phyloP scores from a whole-genome alignment of 2,797 vertebrate genomes.

The Craterocephalus amniculus region DNA sequence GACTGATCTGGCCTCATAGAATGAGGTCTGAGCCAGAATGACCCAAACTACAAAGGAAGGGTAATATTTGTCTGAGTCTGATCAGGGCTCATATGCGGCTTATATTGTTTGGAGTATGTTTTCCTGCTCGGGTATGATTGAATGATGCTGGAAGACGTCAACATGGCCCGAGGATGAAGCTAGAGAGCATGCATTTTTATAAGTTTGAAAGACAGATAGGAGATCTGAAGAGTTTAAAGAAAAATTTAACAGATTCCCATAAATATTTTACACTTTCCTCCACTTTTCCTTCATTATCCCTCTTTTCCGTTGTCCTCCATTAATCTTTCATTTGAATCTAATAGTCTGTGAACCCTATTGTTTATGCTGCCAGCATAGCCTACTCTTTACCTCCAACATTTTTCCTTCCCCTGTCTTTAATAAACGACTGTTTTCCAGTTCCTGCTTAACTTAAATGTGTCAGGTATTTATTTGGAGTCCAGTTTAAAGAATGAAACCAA shows the following conservation, averaged over 20 bases:
- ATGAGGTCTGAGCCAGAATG: constrained; percentile 42
- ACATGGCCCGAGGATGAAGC: not conserved
- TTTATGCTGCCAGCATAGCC: constrained; percentile 2
- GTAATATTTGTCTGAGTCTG: not conserved
- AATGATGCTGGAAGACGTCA: not conserved
- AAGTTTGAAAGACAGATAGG: not conserved
- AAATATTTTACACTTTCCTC: not conserved
- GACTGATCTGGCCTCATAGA: too few species aligned
- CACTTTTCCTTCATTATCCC: not conserved
- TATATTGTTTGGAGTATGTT: constrained; percentile 14
- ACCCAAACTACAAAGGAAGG: not conserved
- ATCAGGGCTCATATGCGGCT: constrained; percentile 47
- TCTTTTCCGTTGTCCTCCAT: constrained; percentile 12
- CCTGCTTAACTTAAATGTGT: constrained; percentile 28
- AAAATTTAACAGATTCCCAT: not conserved
- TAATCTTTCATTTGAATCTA: constrained; percentile 1
- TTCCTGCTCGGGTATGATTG: constrained; percentile 4
- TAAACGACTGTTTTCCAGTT: constrained; percentile 30
- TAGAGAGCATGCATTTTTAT: not conserved
- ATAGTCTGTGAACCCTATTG: not conserved
- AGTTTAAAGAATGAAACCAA: not conserved
- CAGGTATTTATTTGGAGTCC: constrained; percentile 18
- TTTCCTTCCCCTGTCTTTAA: constrained; percentile 24
- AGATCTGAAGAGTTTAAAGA: not conserved
- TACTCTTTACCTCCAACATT: constrained; percentile 7